These are phyloP conservation scores for Nesoenas mayeri DNA, from an alignment of 2,113 vertebrate genomes.

Conservation along the genomic window DNA sequence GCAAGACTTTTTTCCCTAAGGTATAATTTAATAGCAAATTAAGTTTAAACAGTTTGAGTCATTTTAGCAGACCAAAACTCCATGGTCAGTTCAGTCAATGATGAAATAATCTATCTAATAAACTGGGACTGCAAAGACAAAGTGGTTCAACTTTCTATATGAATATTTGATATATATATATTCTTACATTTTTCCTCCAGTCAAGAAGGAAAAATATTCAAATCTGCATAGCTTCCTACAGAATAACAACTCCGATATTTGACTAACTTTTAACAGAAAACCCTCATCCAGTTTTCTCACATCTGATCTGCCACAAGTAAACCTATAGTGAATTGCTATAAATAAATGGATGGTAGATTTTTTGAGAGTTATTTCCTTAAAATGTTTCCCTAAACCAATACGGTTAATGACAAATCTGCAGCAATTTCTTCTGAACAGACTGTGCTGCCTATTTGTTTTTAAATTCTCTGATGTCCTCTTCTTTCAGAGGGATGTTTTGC, in stretches of 20 bases:
- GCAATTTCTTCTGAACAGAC: background rate
- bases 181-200: background rate
- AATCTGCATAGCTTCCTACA: background rate
- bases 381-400: constrained; percentile 34
- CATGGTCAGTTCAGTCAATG: background rate
- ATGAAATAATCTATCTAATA: background rate
- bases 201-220: background rate
- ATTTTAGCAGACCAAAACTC: background rate
- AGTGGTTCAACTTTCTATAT: background rate
- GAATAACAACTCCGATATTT: background rate
- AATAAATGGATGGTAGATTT: background rate
- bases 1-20: background rate
- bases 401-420: background rate
- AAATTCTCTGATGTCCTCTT: background rate
- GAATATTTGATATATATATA: background rate
- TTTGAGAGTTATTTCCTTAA: background rate
- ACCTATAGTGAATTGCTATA: constrained; percentile 2
- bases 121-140: background rate
- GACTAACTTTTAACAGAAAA: background rate
- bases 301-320: background rate
- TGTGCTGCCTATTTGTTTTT: constrained; percentile 1
- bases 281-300: background rate
- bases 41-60: background rate
- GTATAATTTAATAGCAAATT: constrained; percentile 19
- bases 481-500: background rate